These are phyloP conservation scores for Phyllopteryx taeniolatus DNA, from an alignment of 2,113 vertebrate species.

Conservation along the genomic window DNA sequence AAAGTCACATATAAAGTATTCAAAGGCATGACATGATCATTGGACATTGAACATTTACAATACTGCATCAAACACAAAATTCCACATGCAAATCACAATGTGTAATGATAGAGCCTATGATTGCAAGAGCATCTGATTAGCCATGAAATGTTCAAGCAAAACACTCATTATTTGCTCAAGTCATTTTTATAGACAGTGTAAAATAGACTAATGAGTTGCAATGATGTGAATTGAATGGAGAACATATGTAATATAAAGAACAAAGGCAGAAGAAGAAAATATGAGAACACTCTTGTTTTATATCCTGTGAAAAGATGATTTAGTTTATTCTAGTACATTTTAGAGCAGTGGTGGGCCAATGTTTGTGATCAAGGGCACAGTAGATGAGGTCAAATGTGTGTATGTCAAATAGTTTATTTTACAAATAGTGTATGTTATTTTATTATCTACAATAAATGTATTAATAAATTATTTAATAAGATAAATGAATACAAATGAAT, in stretches of 20 bases:
- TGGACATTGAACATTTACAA: not conserved
- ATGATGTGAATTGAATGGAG: constrained; percentile 2
- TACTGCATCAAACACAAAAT: not conserved
- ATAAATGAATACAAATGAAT: not conserved
- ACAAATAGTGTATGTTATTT: too few species aligned
- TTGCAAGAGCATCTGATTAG: constrained; percentile 7
- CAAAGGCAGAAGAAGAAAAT: not conserved
- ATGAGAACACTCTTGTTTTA: not conserved
- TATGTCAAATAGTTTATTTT: not conserved
- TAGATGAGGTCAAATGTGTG: not conserved
- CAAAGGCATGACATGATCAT: not conserved
- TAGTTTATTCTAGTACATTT: constrained; percentile 17
- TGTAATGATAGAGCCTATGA: not conserved
- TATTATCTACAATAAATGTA: too few species aligned
- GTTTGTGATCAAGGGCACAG: not conserved
- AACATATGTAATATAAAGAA: not conserved
- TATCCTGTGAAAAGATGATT: constrained; percentile 5
- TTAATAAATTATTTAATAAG: too few species aligned
- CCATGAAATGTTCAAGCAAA: constrained; percentile 8
- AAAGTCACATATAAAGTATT: constrained; percentile 20
- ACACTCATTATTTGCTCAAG: constrained; percentile 10
- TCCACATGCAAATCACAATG: constrained; percentile 4
- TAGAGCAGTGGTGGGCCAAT: not conserved
- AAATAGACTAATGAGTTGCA: constrained; percentile 1
- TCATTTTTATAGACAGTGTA: constrained; percentile 11